Evolutionary conservation across 2,113 vertebrate genomes (phyloP).

Genomic region (Oryzias melastigma): DNA sequence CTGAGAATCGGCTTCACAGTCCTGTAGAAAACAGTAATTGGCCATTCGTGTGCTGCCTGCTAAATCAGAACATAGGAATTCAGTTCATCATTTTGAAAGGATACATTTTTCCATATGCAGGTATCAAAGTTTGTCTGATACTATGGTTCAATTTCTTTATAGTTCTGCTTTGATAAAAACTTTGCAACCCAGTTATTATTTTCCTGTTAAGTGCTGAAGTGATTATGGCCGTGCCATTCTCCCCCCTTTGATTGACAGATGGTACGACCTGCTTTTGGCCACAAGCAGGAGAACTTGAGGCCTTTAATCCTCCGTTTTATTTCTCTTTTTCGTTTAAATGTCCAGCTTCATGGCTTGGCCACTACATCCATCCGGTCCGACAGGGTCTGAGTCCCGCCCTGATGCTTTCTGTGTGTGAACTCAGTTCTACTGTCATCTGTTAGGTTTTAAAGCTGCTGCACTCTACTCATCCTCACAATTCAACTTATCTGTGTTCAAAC

Average conservation of each 20-base stretch:
- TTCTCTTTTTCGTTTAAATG: background rate
- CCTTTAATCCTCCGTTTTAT: no score
- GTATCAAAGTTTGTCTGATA: constrained; percentile 41
- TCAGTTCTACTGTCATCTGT: constrained; percentile 10
- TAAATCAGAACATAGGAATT: background rate
- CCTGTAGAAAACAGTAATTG: constrained; percentile 60
- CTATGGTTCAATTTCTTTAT: constrained; percentile 50
- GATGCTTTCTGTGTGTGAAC: background rate
- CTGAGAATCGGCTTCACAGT: constrained; percentile 71
- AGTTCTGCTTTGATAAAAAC: constrained; percentile 51
- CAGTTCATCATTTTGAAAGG: background rate
- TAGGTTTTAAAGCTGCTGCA: constrained; percentile 21
- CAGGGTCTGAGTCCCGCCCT: constrained; percentile 26
- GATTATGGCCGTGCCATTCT: constrained; percentile 44
- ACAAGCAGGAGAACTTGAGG: constrained; percentile 23
- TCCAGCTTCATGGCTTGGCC: constrained; percentile 28
- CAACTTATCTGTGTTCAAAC: no score
- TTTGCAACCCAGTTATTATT: constrained; percentile 17
- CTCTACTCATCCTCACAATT: background rate
- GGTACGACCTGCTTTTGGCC: constrained; percentile 20
- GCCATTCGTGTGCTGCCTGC: constrained; percentile 57
- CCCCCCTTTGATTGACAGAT: constrained; percentile 68
- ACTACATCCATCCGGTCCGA: constrained; percentile 68
- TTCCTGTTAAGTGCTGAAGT: constrained; percentile 66
- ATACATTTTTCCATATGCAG: background rate